phyloP scores from a whole-genome alignment of 2,888 invertebrate genomes.

The Listrodromus nycthemerus region DNA sequence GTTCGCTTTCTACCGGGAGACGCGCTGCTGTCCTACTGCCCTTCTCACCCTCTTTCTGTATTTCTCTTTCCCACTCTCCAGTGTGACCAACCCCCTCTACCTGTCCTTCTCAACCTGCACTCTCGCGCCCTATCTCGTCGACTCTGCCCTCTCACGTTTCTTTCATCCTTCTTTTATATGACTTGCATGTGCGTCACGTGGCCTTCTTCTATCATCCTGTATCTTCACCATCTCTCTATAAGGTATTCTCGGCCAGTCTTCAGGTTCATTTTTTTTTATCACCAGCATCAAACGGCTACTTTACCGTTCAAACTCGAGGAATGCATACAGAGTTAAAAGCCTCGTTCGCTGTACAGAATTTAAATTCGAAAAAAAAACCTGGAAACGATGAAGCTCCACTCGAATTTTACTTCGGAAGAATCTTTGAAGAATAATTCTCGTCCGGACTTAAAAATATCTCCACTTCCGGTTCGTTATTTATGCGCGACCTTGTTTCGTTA shows the following conservation, averaged over 20 bases:
- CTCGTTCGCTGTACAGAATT: conserved; percentile 9
- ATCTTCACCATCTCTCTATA: conserved; percentile 43
- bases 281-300: conserved; percentile 57
- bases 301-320: conserved; percentile 45
- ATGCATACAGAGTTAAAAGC: conserved; percentile 35
- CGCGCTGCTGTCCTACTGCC: conserved; percentile 68
- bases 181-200: conserved; percentile 63
- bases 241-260: conserved; percentile 55
- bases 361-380: neutral
- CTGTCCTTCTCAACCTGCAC: conserved; percentile 35
- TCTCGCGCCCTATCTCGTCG: conserved; percentile 17
- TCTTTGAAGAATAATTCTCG: neutral
- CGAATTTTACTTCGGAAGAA: conserved; percentile 2
- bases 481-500: conserved; percentile 43
- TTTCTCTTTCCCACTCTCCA: conserved; percentile 35
- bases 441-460: neutral
- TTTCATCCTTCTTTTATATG: conserved; percentile 61
- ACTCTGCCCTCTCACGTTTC: conserved; percentile 49
- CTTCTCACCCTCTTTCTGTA: conserved; percentile 67
- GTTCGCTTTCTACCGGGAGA: conserved; percentile 54
- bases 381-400: neutral
- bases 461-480: conserved; percentile 37
- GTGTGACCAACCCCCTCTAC: conserved; percentile 66
- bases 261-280: conserved; percentile 52
- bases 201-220: conserved; percentile 47